These are phyloP conservation scores for Prosapia bicincta DNA, from an alignment of 2,888 invertebrate genomes.

Conservation along the genomic window DNA sequence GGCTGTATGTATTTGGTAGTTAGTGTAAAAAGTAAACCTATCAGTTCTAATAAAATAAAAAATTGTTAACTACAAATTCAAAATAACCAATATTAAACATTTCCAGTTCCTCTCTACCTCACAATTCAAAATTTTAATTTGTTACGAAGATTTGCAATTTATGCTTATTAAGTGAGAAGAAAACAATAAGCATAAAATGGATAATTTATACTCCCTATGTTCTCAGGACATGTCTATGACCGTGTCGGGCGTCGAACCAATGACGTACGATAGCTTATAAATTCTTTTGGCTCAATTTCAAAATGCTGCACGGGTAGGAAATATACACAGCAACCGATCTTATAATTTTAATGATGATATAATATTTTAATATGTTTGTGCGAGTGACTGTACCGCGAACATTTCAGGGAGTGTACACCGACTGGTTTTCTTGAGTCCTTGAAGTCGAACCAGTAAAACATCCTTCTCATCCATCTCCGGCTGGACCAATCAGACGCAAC, in stretches of 20 bases:
- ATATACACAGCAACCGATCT: not conserved
- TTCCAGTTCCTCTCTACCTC: too few relatives aligned
- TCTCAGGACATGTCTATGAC: not conserved
- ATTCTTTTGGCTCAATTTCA: not conserved
- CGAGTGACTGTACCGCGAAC: not conserved
- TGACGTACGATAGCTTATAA: not conserved
- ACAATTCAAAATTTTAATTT: too few relatives aligned
- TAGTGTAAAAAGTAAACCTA: too few relatives aligned
- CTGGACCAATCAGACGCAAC: constrained; percentile 4
- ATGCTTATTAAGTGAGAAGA: too few relatives aligned
- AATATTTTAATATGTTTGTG: not conserved
- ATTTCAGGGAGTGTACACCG: constrained; percentile 19
- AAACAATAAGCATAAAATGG: too few relatives aligned
- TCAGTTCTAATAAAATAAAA: too few relatives aligned
- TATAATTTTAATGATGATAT: not conserved
- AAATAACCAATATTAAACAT: too few relatives aligned
- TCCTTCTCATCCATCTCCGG: constrained; percentile 8
- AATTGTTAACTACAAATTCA: too few relatives aligned
- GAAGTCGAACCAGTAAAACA: constrained; percentile 30
- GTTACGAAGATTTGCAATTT: too few relatives aligned
- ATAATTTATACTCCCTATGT: too few relatives aligned
- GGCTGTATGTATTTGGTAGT: too few relatives aligned
- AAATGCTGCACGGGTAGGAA: not conserved
- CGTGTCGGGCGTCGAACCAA: not conserved
- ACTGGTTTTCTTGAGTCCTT: constrained; percentile 10